Conservation (phyloP, 2,888 invertebrate genomes). For the Apotomis turbidana region DNA sequence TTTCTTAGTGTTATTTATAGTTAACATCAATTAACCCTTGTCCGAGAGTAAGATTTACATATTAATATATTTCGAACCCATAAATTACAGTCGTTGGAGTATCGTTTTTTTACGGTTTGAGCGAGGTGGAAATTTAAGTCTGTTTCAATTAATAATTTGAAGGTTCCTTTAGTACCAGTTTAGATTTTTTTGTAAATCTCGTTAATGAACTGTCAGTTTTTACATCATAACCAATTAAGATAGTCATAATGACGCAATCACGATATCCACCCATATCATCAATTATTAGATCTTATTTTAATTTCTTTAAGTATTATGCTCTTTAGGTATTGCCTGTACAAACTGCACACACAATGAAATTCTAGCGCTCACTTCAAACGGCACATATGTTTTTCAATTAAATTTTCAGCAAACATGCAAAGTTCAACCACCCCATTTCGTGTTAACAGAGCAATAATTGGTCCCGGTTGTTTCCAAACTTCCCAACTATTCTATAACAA, state of each 20-base stretch:
- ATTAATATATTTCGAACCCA: conserved; percentile 67
- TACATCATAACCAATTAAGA: conserved; percentile 33
- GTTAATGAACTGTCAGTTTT: conserved; percentile 42
- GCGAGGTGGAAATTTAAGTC: conserved; percentile 59
- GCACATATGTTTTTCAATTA: conserved; percentile 31
- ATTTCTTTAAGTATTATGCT: not conserved
- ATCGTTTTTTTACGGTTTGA: conserved; percentile 53
- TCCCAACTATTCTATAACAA: conserved; percentile 61
- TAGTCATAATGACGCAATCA: conserved; percentile 30
- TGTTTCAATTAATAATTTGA: conserved; percentile 66
- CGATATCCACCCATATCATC: conserved; percentile 19
- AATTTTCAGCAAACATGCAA: conserved; percentile 41
- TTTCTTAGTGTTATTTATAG: conserved; percentile 66
- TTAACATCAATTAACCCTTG: conserved; percentile 74
- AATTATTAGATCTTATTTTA: conserved; percentile 6
- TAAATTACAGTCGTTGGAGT: conserved; percentile 64
- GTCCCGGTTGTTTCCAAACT: conserved; percentile 53
- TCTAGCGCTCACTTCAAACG: conserved; percentile 17
- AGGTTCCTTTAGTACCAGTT: conserved; percentile 50
- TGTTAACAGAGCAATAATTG: conserved; percentile 51
- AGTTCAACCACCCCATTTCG: conserved; percentile 48
- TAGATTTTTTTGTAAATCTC: conserved; percentile 31
- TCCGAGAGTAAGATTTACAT: conserved; percentile 64
- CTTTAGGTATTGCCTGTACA: not conserved
- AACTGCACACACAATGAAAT: not conserved